These are phyloP conservation scores for Drosophila obscura DNA, from an alignment of 1,140 invertebrate species.

Conservation along the genomic window DNA sequence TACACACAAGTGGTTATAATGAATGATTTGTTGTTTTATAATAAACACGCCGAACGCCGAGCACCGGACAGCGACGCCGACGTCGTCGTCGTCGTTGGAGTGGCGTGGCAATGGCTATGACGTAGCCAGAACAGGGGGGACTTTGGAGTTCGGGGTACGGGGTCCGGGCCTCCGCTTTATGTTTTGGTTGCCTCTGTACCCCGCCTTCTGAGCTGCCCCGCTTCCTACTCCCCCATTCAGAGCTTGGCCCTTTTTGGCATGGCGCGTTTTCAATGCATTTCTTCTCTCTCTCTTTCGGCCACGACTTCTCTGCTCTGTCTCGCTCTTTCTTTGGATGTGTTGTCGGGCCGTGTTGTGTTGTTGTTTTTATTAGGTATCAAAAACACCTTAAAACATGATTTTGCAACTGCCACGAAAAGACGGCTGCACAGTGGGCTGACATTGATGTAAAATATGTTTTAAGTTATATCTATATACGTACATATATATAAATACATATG, in stretches of 20 bases:
- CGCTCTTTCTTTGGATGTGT: constrained; percentile 12
- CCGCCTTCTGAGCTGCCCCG: constrained; percentile 20
- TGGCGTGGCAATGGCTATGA: constrained; percentile 56
- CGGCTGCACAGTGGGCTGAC: constrained; percentile 55
- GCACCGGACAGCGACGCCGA: constrained; percentile 1
- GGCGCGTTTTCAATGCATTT: constrained; percentile 64
- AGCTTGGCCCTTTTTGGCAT: constrained; percentile 59
- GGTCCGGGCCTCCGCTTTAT: constrained; percentile 20
- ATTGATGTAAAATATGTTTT: constrained; percentile 10
- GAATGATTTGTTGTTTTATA: constrained; percentile 83
- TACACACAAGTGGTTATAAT: constrained; percentile 82
- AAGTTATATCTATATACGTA: too few species aligned
- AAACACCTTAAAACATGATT: constrained; percentile 83
- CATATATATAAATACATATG: too few species aligned
- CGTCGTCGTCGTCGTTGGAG: constrained; percentile 55
- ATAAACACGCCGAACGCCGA: constrained; percentile 68
- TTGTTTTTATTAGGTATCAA: constrained; percentile 83
- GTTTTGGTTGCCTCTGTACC: constrained; percentile 14
- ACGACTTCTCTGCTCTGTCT: constrained; percentile 3
- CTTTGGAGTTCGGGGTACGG: constrained; percentile 24
- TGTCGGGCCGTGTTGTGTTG: constrained; percentile 66
- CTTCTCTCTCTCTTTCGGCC: constrained; percentile 2
- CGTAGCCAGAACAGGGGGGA: constrained; percentile 55
- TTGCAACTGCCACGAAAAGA: constrained; percentile 69
- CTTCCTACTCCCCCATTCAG: constrained; percentile 22